Evolutionary conservation across 92 coral and sea anemone species (phyloP).

Genomic region (Epizoanthus illoricatus): DNA sequence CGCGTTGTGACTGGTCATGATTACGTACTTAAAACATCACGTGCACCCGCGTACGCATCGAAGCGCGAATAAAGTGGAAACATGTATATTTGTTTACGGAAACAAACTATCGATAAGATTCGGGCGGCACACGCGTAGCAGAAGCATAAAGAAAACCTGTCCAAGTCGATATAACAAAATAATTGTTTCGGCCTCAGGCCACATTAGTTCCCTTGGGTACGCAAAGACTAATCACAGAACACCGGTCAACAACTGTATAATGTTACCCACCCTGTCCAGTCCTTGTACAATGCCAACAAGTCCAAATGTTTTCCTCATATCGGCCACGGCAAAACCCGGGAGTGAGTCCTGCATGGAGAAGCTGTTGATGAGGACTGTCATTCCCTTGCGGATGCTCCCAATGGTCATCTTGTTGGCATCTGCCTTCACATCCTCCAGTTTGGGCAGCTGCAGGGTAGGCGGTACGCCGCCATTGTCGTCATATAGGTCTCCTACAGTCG

Average conservation of each 20-base stretch:
- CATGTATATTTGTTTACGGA: no score
- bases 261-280: constrained; percentile 72
- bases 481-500: constrained; percentile 91
- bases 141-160: no score
- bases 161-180: no score
- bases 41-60: no score
- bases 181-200: no score
- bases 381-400: constrained; percentile 71
- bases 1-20: no score
- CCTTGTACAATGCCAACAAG: constrained; percentile 81
- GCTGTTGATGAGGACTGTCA: constrained; percentile 69
- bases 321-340: constrained; percentile 84
- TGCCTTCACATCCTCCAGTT: constrained; percentile 87
- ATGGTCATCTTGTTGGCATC: constrained; percentile 86
- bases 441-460: constrained; percentile 70
- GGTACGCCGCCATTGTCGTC: constrained; percentile 98
- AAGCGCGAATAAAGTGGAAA: no score
- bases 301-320: constrained; percentile 91
- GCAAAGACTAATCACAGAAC: no score
- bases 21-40: no score
- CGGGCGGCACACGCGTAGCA: no score
- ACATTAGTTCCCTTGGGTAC: no score
- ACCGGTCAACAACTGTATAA: background rate
- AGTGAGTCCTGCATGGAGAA: constrained; percentile 53
- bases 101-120: no score